Base-by-base conservation (phyloP, 64 coral and sea anemone genomes). In the Porites lutea region DNA sequence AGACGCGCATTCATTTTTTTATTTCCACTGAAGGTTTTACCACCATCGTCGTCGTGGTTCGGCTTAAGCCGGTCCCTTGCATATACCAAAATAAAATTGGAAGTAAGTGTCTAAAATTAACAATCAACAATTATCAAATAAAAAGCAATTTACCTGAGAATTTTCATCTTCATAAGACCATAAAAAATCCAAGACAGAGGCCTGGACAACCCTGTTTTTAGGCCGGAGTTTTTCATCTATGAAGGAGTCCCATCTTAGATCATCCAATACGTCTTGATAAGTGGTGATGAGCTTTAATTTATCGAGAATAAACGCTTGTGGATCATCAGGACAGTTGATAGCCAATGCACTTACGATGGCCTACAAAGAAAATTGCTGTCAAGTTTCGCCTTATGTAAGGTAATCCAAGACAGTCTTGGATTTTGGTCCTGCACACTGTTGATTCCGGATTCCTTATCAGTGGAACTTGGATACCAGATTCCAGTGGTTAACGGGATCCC, bases 131-230 rank as follows among this genome's bases (percentile, higher is more conserved):
- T 48, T 49, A n/a, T 19, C 5, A 78, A 49, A 48, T 78, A 12
- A 52, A 52, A n/a, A 3, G 16, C 52, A 63, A 11, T 79, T n/a
- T 72, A 98, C 96, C 96, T 98, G 96, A 27, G 93, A 95, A 53
- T 98, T 98, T 88, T 98, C 96, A 98, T 98, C 96, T 80, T 98
- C 96, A 88, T 98, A 98, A 16, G 93, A 98, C 96, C 96, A 98
- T 18, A 98, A 86, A 89, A 98, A 93, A 66, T 98, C 93, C 65
- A 93, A 48, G 3, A 88, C 71, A 19, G 67, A 87, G 23, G 81
- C 79, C 79, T 82, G 93, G 6, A 98, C n/a, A 70, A 92, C 69
- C 19, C 79, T 79, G 48, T 91, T 74, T 59, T 93, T 98, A 43
- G 93, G 93, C 13, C 19, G 78, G 0, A 90, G 59, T 48, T 60